phyloP scores from a whole-genome alignment of 1,140 invertebrate genomes.

The Drosophila orena region DNA sequence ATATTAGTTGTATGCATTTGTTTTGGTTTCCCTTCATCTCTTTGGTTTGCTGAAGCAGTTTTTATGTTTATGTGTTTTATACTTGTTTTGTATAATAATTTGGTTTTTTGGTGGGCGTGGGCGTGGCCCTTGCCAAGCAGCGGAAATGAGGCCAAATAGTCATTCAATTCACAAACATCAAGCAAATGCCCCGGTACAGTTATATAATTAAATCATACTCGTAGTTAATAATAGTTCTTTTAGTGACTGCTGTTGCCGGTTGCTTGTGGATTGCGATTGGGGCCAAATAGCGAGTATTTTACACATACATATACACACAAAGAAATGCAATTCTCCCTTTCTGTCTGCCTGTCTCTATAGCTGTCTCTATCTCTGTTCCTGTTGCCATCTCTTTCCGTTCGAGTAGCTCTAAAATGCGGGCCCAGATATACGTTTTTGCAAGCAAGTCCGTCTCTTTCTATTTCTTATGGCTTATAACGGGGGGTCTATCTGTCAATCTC shows the following conservation, averaged over 20 bases:
- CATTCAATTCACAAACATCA: constrained; percentile 22
- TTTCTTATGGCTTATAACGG: background rate
- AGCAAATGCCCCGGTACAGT: constrained; percentile 11
- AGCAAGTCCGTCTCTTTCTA: background rate
- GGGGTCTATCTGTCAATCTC: constrained; percentile 11
- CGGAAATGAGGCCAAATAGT: constrained; percentile 37
- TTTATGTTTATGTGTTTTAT: constrained; percentile 12
- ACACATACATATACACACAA: constrained; percentile 37
- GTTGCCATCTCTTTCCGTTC: constrained; percentile 28
- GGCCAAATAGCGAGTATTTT: constrained; percentile 42
- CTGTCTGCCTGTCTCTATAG: background rate
- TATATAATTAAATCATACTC: constrained; percentile 28
- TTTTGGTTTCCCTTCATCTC: constrained; percentile 14
- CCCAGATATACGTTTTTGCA: constrained; percentile 15
- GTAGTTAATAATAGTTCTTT: constrained; percentile 35
- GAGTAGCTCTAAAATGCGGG: constrained; percentile 10
- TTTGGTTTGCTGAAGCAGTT: constrained; percentile 35
- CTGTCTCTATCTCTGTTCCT: constrained; percentile 11
- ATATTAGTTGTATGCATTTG: constrained; percentile 48
- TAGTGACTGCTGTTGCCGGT: constrained; percentile 18
- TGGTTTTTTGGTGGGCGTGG: constrained; percentile 57
- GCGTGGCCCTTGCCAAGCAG: constrained; percentile 60
- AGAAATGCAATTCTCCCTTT: constrained; percentile 34
- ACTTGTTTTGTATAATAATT: constrained; percentile 16
- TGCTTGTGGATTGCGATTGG: constrained; percentile 20